Conservation (phyloP, 2,888 invertebrate genomes). For the Pilophorus perplexus region DNA sequence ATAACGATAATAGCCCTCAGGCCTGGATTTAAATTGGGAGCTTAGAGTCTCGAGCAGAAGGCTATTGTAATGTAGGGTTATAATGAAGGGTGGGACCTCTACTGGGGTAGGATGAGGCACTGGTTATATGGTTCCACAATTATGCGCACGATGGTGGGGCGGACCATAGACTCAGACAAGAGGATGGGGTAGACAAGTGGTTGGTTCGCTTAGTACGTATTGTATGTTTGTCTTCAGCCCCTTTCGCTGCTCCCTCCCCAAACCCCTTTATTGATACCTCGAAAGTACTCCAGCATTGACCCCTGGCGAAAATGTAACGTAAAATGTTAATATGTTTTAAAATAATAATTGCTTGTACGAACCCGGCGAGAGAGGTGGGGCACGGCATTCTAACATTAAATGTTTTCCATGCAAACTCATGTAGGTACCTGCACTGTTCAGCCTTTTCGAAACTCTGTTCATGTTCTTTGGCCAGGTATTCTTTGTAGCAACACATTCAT, state of each 20-base stretch:
- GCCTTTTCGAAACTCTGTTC: too few relatives aligned
- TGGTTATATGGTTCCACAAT: slow-evolving; percentile 24
- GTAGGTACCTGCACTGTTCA: too few relatives aligned
- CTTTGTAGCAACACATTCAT: too few relatives aligned
- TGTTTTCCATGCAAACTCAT: too few relatives aligned
- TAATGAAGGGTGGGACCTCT: slow-evolving; percentile 33
- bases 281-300: too few relatives aligned
- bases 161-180: background rate
- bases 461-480: too few relatives aligned
- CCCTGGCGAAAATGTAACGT: too few relatives aligned
- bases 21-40: slow-evolving; percentile 34
- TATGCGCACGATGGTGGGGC: background rate
- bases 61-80: slow-evolving; percentile 39
- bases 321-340: too few relatives aligned
- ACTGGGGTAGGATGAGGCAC: background rate
- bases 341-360: too few relatives aligned
- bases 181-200: background rate
- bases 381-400: too few relatives aligned
- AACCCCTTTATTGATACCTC: too few relatives aligned
- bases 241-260: background rate
- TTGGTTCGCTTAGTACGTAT: slow-evolving; percentile 8
- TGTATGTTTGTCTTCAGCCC: slow-evolving; percentile 15
- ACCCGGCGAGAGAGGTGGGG: too few relatives aligned
- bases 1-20: slow-evolving; percentile 32
- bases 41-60: slow-evolving; percentile 39